Evolutionary conservation across 2,797 vertebrate species (phyloP), one percentile per base, ranked within the genome.

Genomic region (Ceyx erithaca): DNA sequence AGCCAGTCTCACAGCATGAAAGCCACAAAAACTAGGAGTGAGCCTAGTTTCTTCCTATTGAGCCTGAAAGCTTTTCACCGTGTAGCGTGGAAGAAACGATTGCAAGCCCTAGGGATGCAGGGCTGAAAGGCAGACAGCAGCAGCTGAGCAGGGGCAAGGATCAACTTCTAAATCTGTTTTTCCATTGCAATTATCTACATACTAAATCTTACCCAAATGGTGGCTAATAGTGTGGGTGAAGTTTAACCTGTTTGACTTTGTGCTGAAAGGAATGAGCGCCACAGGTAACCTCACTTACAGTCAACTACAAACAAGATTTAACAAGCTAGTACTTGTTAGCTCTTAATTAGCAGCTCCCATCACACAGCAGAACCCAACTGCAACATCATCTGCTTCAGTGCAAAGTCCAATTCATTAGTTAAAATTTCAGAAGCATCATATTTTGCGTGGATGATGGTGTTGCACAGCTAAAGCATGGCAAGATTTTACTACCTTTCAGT

Each of bases 291-390:
- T 89, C 62, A 7, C 55, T 70, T 58, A 45, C 6, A 13, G 33
- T 23, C 49, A 75, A 76, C 69, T 69, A 75, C 0, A 1, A 83
- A 57, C 54, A 75, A 90, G 87, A 73, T 80, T 89, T 87, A 94
- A 92, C 90, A 71, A 92, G 89, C 76, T 80, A 71, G 58, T 90
- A 12, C 90, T 93, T 92, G 94, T 94, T 94, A 93, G 69, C 79
- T 94, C 86, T 90, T 94, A 95, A 96, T 96, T 96, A 95, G 87
- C 89, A 96, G 75, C 76, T 94, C 87, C 84, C 81, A 80, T 89
- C 89, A 87, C 92, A 94, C 89, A 85, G 62, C 79, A 95, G 84
- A 79, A 86, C 84, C 94, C 89, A 92, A 75, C 92, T 93, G 93
- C 84, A 95, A n/a, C 4, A 10, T 84, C 43, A 58, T 89, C 94